Base-by-base conservation (phyloP, 2,113 vertebrate species). In the Cyanoliseus patagonus region DNA sequence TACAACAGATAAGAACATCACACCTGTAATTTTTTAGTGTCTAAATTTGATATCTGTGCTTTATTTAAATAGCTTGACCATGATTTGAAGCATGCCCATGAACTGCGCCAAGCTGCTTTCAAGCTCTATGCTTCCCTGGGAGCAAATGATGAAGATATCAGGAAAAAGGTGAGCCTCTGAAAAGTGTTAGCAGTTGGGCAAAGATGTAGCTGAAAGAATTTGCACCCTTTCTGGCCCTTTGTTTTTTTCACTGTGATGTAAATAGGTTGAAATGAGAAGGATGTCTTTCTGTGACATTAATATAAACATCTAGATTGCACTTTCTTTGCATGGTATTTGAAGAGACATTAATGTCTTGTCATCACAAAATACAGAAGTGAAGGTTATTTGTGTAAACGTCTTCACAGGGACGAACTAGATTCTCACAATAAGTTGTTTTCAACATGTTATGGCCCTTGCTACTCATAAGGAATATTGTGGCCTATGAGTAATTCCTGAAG, bases 81-180 rank as follows among this genome's bases (percentile, higher is more conserved):
- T 24, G 99, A 99, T 95, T 98, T 99, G 98, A 99, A 99, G 94
- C 99, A 99, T 10, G 99, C 99, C 83, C 99, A 99, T 5, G 99
- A 99, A 90, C 98, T 99, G 90, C 98, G 99, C 91, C 99, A 99
- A 98, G 99, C 99, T 42, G 99, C 99, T 75, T 99, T 99, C 98
- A 99, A 99, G 98, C 99, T 99, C 52, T 99, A 99, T 78, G 99
- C 99, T 20, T 99, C 99, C 4, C 98, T 99, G 19, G 99, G 99
- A 96, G 99, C 99, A 46, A 99, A 99, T 22, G 99, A 99, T 55
- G 99, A 99, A 98, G 99, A 99, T 98, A 99, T 99, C 91, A 98
- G 99, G 86, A 99, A 99, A 97, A 99, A 99, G 99, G 99, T 99
- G 94, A 98, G 97, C 81, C 77, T 90, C 88, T 82, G 86, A 93